Conservation (phyloP, 2,113 vertebrate species). For the Epinephelus lanceolatus region DNA sequence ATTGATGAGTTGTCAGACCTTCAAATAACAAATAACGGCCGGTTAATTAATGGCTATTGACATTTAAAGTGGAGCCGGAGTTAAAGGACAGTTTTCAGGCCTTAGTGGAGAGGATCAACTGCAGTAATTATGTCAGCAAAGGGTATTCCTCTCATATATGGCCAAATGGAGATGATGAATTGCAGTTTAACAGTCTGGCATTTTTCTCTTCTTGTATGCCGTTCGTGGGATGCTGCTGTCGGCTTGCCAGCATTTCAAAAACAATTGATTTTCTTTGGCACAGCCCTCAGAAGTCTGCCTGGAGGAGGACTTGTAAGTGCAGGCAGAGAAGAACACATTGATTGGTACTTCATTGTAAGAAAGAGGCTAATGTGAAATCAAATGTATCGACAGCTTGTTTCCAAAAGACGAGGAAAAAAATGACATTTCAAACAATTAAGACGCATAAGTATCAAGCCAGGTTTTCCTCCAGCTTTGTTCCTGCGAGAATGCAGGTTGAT, state of each 20-base stretch:
- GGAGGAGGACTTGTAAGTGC: slow-evolving; percentile 54
- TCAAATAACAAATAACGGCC: slow-evolving; percentile 41
- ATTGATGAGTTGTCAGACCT: slow-evolving; percentile 60
- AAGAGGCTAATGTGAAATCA: slow-evolving; percentile 73
- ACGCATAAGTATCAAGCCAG: slow-evolving; percentile 32
- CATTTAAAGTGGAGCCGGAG: slow-evolving; percentile 47
- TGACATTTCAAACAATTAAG: slow-evolving; percentile 58
- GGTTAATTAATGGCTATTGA: slow-evolving; percentile 58
- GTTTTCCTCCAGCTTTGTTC: slow-evolving; percentile 37
- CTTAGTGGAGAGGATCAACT: slow-evolving; percentile 34
- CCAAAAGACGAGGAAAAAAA: slow-evolving; percentile 43
- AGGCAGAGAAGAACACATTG: slow-evolving; percentile 63
- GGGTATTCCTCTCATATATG: slow-evolving; percentile 15
- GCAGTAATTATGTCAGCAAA: slow-evolving; percentile 41
- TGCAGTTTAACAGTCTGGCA: slow-evolving; percentile 46
- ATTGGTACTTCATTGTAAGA: slow-evolving; percentile 72
- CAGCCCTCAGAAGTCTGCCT: slow-evolving; percentile 57
- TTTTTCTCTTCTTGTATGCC: slow-evolving; percentile 37
- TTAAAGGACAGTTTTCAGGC: slow-evolving; percentile 40
- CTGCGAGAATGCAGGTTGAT: slow-evolving; percentile 36
- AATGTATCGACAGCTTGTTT: slow-evolving; percentile 72
- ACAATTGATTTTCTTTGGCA: slow-evolving; percentile 77
- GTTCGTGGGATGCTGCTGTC: slow-evolving; percentile 52
- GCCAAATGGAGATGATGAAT: slow-evolving; percentile 63
- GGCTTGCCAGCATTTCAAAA: slow-evolving; percentile 63